A percentile compares a stretch with the other conserved stretches of the same genome.
phyloP scores from a whole-genome alignment of 2,113 vertebrate species.

The Myiozetetes cayanensis region DNA sequence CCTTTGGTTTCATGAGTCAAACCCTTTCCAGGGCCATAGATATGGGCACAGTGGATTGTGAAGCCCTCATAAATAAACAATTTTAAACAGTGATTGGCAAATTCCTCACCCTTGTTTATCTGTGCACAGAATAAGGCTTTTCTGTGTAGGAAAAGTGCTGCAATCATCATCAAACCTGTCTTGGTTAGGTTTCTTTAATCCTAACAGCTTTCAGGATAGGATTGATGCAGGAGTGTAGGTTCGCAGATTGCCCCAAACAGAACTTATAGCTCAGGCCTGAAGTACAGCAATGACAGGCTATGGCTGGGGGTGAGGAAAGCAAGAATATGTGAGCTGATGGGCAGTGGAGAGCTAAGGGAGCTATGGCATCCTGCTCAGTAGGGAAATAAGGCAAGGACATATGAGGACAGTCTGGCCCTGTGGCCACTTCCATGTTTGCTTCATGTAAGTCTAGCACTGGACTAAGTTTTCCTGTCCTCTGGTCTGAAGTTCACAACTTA shows the following conservation, averaged over 20 bases:
- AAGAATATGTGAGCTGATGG: not conserved
- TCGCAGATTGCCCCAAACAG: not conserved
- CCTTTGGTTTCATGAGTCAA: not conserved
- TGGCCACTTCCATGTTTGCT: not conserved
- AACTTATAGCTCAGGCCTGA: not conserved
- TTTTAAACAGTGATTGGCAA: not conserved
- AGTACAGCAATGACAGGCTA: not conserved
- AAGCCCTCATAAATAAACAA: not conserved
- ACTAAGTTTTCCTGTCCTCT: not conserved
- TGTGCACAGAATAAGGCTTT: not conserved
- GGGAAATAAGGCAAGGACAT: not conserved
- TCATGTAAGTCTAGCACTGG: accelerated
- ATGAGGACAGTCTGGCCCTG: not conserved
- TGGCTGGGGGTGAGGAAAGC: not conserved
- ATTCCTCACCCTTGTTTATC: not conserved
- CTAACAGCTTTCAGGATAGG: not conserved
- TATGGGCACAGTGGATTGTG: not conserved
- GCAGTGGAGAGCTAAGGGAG: not conserved
- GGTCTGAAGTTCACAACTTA: not conserved
- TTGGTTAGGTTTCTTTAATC: not conserved
- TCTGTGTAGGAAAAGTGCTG: not conserved
- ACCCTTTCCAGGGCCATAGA: not conserved
- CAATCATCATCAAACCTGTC: not conserved
- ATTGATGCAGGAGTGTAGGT: not conserved
- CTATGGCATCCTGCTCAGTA: not conserved